Evolutionary conservation across 2,113 vertebrate species (phyloP).

Genomic region (Caranx melampygus): DNA sequence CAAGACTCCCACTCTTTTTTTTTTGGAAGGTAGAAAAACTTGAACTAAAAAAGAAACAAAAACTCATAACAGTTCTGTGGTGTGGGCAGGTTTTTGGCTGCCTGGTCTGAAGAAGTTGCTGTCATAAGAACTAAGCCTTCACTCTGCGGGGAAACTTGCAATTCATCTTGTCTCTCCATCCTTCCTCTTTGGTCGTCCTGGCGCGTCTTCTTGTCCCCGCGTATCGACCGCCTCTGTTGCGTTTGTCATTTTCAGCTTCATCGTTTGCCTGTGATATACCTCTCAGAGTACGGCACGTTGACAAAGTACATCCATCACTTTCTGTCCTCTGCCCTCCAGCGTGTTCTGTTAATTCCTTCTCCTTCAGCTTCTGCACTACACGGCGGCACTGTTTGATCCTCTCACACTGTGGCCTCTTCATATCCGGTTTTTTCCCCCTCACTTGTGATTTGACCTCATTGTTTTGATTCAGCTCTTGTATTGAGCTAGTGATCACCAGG

Average conservation of each 20-base stretch:
- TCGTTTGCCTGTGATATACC: slow-evolving; percentile 34
- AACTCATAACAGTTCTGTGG: background rate
- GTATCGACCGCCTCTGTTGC: slow-evolving; percentile 2
- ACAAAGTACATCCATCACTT: slow-evolving; percentile 32
- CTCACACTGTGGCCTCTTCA: background rate
- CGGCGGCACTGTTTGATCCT: background rate
- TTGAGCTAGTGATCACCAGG: background rate
- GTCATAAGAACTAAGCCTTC: slow-evolving; percentile 6
- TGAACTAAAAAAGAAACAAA: background rate
- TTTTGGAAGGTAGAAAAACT: slow-evolving; percentile 21
- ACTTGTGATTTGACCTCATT: background rate
- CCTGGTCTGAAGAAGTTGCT: background rate
- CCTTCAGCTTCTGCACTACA: background rate
- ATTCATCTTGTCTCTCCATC: slow-evolving; percentile 11
- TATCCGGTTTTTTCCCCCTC: background rate
- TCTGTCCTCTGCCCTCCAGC: slow-evolving; percentile 11
- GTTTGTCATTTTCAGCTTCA: slow-evolving; percentile 40
- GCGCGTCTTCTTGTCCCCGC: slow-evolving; percentile 9
- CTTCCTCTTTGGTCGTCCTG: background rate
- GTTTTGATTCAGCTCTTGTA: background rate
- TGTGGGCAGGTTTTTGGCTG: slow-evolving; percentile 8
- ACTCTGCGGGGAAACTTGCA: slow-evolving; percentile 5
- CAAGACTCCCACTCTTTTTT: slow-evolving; percentile 24
- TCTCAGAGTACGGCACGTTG: background rate
- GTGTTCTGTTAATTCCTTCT: slow-evolving; percentile 12